These are phyloP conservation scores for Entomyzon cyanotis DNA, from an alignment of 2,113 vertebrate species.

Conservation along the genomic window DNA sequence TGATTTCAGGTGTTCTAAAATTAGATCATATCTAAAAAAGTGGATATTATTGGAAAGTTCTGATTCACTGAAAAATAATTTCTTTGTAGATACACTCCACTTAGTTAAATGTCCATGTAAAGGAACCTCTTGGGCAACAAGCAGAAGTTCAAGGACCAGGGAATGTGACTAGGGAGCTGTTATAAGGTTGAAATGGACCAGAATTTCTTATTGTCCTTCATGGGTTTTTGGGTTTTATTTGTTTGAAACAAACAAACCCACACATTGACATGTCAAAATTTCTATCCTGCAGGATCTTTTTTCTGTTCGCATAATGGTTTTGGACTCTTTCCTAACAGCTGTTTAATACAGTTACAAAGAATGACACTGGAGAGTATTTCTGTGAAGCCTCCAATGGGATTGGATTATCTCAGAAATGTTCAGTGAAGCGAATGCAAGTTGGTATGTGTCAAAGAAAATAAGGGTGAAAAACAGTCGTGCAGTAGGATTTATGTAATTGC, in stretches of 20 bases:
- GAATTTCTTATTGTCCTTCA: not conserved
- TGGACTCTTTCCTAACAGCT: slow-evolving; percentile 73
- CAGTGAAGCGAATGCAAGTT: slow-evolving; percentile 83
- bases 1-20: not conserved
- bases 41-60: not conserved
- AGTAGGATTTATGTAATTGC: not conserved
- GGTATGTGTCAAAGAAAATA: slow-evolving; percentile 69
- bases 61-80: not conserved
- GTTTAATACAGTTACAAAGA: slow-evolving; percentile 85
- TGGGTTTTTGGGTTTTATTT: not conserved
- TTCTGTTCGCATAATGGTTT: not conserved
- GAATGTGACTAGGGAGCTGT: not conserved
- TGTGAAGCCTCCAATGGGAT: slow-evolving; percentile 89
- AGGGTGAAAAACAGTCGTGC: not conserved
- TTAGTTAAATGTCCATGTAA: not conserved
- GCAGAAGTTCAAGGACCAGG: not conserved
- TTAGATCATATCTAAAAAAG: not conserved
- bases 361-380: slow-evolving; percentile 87
- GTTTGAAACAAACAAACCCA: not conserved
- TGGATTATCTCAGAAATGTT: slow-evolving; percentile 84
- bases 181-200: not conserved
- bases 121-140: not conserved
- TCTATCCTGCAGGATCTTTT: not conserved
- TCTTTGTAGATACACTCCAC: not conserved
- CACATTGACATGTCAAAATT: not conserved